Percentiles rank a stretch among this genome's conserved stretches.
Conservation (phyloP, 2,113 vertebrate species). For the Alaudala cheleensis region DNA sequence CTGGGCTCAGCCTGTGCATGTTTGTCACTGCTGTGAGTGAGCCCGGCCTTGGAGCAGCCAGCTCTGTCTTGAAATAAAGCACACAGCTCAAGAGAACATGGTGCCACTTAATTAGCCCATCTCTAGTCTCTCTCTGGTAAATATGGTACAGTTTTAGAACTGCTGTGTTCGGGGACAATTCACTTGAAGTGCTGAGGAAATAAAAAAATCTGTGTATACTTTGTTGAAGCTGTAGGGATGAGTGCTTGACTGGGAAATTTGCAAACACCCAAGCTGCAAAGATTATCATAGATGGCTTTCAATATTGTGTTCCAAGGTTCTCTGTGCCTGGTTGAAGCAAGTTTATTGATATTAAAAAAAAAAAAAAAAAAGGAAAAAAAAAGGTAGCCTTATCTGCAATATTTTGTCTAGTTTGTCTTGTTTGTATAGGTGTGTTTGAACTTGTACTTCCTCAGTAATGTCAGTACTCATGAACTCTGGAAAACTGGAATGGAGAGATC, state of each 20-base stretch:
- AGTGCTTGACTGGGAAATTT: constrained; percentile 34
- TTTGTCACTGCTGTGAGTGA: not conserved
- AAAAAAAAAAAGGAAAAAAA: not conserved
- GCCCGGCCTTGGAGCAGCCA: not conserved
- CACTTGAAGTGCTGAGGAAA: constrained; percentile 1
- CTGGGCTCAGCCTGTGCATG: not conserved
- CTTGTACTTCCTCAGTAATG: not conserved
- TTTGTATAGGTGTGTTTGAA: constrained; percentile 32
- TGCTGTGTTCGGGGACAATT: not conserved
- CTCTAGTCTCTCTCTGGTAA: not conserved
- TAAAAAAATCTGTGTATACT: not conserved
- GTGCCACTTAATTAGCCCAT: not conserved
- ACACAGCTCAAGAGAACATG: not conserved
- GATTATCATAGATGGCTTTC: constrained; percentile 14
- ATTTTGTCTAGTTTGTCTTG: constrained; percentile 41
- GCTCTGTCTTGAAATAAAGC: not conserved
- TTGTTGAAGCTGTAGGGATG: constrained; percentile 1
- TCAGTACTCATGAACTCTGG: not conserved
- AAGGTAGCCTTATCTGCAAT: constrained; percentile 44
- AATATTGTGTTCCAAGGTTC: constrained; percentile 56
- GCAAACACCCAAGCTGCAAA: constrained; percentile 4
- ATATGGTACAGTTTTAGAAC: not conserved
- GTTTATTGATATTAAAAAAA: not conserved
- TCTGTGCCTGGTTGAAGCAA: constrained; percentile 56
- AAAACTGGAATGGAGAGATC: constrained; percentile 40